Conservation (phyloP, 1,140 invertebrate genomes). For the Charaxes varanes region DNA sequence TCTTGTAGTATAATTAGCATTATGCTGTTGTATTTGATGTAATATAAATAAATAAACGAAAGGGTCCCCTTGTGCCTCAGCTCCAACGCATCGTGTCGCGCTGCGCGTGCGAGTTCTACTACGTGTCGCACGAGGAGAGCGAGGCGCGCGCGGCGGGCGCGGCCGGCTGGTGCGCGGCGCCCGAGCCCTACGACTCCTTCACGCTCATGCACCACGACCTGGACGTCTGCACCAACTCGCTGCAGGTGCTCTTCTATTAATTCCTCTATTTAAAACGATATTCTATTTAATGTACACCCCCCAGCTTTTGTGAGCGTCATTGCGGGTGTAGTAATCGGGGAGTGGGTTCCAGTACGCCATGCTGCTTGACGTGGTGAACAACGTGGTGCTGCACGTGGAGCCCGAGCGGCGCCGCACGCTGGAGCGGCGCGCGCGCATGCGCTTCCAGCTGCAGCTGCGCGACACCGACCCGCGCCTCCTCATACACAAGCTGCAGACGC, state of each 20-base stretch:
- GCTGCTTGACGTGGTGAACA: slow-evolving; percentile 98
- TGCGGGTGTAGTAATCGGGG: too few relatives aligned
- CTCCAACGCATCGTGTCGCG: slow-evolving; percentile 96
- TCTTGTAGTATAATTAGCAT: too few relatives aligned
- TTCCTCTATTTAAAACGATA: too few relatives aligned
- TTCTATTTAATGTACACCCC: too few relatives aligned
- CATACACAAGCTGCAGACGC: slow-evolving; percentile 92
- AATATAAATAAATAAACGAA: too few relatives aligned
- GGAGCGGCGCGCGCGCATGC: slow-evolving; percentile 91
- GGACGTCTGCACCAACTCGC: slow-evolving; percentile 96
- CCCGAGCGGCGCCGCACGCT: slow-evolving; percentile 94
- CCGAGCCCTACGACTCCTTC: slow-evolving; percentile 95
- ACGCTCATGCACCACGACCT: slow-evolving; percentile 98
- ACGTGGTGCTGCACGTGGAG: slow-evolving; percentile 96
- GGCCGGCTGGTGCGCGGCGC: slow-evolving; percentile 81
- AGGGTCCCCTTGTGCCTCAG: slow-evolving; percentile 74
- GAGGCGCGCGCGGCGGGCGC: slow-evolving; percentile 65
- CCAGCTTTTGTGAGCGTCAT: too few relatives aligned
- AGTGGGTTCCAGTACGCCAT: slow-evolving; percentile 86
- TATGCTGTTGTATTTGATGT: too few relatives aligned
- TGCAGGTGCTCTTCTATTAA: too few relatives aligned
- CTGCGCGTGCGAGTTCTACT: slow-evolving; percentile 98
- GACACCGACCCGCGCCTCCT: slow-evolving; percentile 93
- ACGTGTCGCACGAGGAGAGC: slow-evolving; percentile 94
- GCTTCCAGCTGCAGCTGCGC: slow-evolving; percentile 93